Evolutionary conservation across 2,113 vertebrate species (phyloP).

Genomic region (Colistium nudipinnis): DNA sequence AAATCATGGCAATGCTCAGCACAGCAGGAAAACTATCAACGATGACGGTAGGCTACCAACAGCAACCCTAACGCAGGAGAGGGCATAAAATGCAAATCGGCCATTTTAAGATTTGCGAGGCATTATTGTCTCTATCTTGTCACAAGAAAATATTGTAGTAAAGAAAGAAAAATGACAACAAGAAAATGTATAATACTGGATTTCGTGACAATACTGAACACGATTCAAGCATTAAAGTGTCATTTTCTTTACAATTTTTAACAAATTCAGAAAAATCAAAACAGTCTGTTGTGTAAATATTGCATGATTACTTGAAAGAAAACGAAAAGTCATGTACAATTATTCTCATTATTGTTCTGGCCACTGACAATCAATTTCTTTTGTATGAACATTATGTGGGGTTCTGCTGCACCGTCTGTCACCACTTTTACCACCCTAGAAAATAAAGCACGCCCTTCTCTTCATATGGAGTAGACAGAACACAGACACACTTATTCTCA

Average conservation of each 20-base stretch:
- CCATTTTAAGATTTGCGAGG: not conserved
- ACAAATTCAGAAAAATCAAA: too few species aligned
- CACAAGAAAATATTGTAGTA: not conserved
- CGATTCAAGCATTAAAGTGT: too few species aligned
- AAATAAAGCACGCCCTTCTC: slow-evolving; percentile 5
- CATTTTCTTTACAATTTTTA: too few species aligned
- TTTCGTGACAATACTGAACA: too few species aligned
- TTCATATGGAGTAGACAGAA: not conserved
- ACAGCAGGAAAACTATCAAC: not conserved
- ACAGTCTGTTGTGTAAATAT: too few species aligned
- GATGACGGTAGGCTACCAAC: not conserved
- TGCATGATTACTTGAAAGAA: too few species aligned
- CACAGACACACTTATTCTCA: not conserved
- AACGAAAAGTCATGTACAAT: too few species aligned
- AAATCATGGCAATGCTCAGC: slow-evolving; percentile 5
- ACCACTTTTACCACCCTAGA: not conserved
- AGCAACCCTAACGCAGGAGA: not conserved
- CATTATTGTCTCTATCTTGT: not conserved
- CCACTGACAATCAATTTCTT: too few species aligned
- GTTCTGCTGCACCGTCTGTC: not conserved
- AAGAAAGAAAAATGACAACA: not conserved
- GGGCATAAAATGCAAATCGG: too few species aligned
- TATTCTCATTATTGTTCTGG: too few species aligned
- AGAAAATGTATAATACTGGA: too few species aligned
- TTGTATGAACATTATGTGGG: not conserved